A percentile compares a stretch with the other conserved stretches of the same genome.
phyloP scores from a whole-genome alignment of 2,113 vertebrate genomes.

The Ammodytes marinus region DNA sequence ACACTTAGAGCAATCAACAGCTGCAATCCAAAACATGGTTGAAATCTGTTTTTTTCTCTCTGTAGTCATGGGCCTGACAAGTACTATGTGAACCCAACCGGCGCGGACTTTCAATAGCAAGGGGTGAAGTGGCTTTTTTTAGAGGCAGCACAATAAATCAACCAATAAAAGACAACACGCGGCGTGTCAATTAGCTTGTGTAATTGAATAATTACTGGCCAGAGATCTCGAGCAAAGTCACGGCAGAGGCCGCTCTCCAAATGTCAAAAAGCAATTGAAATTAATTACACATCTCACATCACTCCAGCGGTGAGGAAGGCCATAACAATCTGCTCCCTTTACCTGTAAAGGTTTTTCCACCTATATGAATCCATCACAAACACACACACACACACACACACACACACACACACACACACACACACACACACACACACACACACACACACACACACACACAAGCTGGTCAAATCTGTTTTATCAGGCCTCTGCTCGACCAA shows the following conservation, averaged over 20 bases:
- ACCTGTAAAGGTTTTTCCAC: constrained; percentile 42
- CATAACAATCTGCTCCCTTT: constrained; percentile 89
- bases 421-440: constrained; percentile 15
- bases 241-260: constrained; percentile 91
- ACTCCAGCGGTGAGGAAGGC: constrained; percentile 88
- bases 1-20: constrained; percentile 49
- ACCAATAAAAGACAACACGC: constrained; percentile 93
- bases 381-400: neutral
- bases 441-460: neutral
- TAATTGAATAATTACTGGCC: constrained; percentile 98
- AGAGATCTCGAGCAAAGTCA: constrained; percentile 88
- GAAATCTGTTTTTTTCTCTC: constrained; percentile 37
- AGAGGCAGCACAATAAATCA: constrained; percentile 90
- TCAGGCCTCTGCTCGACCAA: neutral
- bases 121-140: constrained; percentile 92
- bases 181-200: constrained; percentile 89
- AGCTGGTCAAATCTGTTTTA: neutral
- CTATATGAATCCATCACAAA: neutral
- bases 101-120: constrained; percentile 68
- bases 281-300: constrained; percentile 92
- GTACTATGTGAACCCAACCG: constrained; percentile 43
- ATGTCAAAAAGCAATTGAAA: constrained; percentile 98
- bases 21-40: constrained; percentile 52
- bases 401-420: constrained; percentile 16
- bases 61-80: constrained; percentile 44